These are phyloP conservation scores for Uloborus plumipes DNA, from an alignment of 2,888 invertebrate species.

Conservation along the genomic window DNA sequence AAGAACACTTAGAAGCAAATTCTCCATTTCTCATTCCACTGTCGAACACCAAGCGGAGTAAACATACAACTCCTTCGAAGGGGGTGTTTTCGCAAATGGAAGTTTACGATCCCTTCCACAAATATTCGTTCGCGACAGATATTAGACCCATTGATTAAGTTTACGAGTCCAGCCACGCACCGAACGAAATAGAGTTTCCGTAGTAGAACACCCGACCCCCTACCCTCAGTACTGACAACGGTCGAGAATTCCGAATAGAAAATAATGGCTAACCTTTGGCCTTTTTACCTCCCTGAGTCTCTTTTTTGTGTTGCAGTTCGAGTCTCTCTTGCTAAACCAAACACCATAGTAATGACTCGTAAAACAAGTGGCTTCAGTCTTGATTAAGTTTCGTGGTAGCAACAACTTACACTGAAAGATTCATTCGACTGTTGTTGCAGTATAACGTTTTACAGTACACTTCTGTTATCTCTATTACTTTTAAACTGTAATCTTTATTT, in stretches of 20 bases:
- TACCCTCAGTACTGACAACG: neutral
- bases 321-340: neutral
- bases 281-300: neutral
- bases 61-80: neutral
- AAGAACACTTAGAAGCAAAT: neutral
- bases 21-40: neutral
- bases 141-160: slow-evolving; percentile 28
- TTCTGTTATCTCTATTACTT: too few relatives aligned
- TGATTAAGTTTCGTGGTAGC: too few relatives aligned
- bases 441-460: too few relatives aligned
- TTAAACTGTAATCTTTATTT: too few relatives aligned
- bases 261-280: neutral
- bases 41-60: neutral
- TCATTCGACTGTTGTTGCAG: too few relatives aligned
- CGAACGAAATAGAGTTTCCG: slow-evolving; percentile 1
- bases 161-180: slow-evolving; percentile 2
- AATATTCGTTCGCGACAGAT: slow-evolving; percentile 16
- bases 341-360: neutral
- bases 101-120: slow-evolving; percentile 14
- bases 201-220: too few relatives aligned
- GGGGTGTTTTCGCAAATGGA: neutral
- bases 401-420: too few relatives aligned
- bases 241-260: neutral
- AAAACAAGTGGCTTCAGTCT: neutral
- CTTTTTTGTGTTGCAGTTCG: neutral